A percentile compares a stretch with the other conserved stretches of the same genome.
Conservation (phyloP, 2,888 invertebrate genomes). For the Macrosoma leucophasiata region DNA sequence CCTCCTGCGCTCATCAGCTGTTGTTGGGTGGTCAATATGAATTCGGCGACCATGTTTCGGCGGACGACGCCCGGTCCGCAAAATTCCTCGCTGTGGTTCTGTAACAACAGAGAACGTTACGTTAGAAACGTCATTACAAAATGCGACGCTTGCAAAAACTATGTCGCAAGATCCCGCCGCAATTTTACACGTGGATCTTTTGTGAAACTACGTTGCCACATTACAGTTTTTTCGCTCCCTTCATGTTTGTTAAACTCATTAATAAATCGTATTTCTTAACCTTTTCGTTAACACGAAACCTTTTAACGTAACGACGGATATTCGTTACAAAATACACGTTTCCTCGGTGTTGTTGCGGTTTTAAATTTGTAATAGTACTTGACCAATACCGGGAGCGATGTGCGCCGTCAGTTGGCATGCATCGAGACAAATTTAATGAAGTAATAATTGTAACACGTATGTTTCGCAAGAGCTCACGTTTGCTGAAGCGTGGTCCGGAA, state of each 20-base stretch:
- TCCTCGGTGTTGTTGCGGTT: constrained; percentile 31
- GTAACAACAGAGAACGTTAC: constrained; percentile 55
- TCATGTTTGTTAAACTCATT: constrained; percentile 55
- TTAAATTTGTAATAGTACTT: constrained; percentile 3
- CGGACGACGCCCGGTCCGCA: constrained; percentile 72
- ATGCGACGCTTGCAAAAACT: constrained; percentile 52
- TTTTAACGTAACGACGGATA: constrained; percentile 52
- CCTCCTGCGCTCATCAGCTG: constrained; percentile 57
- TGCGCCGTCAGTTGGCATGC: constrained; percentile 24
- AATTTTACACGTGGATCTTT: constrained; percentile 57
- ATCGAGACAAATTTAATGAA: too few relatives aligned
- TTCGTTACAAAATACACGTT: constrained; percentile 49
- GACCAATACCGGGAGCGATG: constrained; percentile 9
- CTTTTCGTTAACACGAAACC: constrained; percentile 40
- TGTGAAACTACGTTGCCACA: constrained; percentile 61
- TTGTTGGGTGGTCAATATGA: constrained; percentile 84
- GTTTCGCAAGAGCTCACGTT: constrained; percentile 47
- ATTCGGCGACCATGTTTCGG: constrained; percentile 92
- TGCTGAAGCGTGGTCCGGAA: constrained; percentile 32
- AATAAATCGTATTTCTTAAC: constrained; percentile 56
- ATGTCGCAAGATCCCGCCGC: constrained; percentile 59
- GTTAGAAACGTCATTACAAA: constrained; percentile 50
- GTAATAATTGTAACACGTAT: constrained; percentile 35
- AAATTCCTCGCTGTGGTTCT: constrained; percentile 66
- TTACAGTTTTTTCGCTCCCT: constrained; percentile 55